Conservation (phyloP, 2,888 invertebrate species). For the Watsonalla binaria region DNA sequence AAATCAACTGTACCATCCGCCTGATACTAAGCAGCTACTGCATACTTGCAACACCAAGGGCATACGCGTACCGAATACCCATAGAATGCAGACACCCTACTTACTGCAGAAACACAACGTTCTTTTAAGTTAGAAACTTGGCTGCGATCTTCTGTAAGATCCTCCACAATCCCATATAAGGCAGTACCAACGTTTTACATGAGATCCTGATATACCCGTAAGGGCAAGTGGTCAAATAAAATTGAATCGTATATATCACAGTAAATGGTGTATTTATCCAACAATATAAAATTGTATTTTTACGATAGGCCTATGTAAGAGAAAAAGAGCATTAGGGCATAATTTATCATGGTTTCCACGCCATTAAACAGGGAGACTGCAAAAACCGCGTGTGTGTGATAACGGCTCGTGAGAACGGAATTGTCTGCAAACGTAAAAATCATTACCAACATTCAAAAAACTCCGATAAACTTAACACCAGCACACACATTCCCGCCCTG, state of each 20-base stretch:
- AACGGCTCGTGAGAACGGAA: slow-evolving; percentile 55
- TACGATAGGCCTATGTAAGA: slow-evolving; percentile 48
- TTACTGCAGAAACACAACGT: background rate
- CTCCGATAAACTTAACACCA: background rate
- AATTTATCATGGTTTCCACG: slow-evolving; percentile 73
- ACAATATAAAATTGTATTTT: slow-evolving; percentile 53
- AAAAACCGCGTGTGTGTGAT: slow-evolving; percentile 68
- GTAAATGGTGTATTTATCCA: slow-evolving; percentile 20
- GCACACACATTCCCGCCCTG: background rate
- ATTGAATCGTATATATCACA: background rate
- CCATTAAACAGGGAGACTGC: slow-evolving; percentile 69
- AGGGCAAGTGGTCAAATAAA: background rate
- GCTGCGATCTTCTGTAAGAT: too few species aligned
- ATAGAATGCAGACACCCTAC: background rate
- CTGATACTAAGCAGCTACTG: too few species aligned
- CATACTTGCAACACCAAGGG: too few species aligned
- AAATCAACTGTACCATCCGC: too few species aligned
- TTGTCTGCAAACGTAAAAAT: slow-evolving; percentile 58
- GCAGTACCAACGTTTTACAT: too few species aligned
- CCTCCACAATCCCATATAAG: too few species aligned
- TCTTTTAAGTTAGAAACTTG: too few species aligned
- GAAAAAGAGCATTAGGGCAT: slow-evolving; percentile 67
- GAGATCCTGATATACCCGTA: too few species aligned
- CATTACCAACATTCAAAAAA: slow-evolving; percentile 18
- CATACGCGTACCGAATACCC: background rate